Evolutionary conservation across 2,888 invertebrate species (phyloP), one percentile per base, ranked within the genome.

Genomic region (Apodemia zela): DNA sequence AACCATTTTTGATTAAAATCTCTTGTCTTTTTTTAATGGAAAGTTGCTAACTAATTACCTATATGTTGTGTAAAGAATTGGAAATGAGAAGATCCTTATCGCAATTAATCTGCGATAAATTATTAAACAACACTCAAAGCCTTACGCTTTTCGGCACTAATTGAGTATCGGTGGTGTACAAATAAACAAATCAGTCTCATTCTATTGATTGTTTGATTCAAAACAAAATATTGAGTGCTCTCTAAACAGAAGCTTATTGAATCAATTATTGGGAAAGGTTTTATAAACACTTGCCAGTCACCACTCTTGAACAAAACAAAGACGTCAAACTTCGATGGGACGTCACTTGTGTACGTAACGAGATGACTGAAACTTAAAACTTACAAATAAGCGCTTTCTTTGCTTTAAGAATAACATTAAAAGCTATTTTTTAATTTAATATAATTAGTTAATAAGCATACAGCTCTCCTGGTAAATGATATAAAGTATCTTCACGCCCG

Each of bases 121-220:
- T 38, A 13, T 38, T 38, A 38, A 13, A 38, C 11, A 11, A 11
- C 4, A 38, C 38, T 38, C 13, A 13, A 38, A 38, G 38, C 38
- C 35, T 11, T 7, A 10, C 10, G 2, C 5, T 35, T 35, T 35
- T 8, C 2, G 10, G 0, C 10, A 35, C 38, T 38, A 38, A 38
- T 38, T 38, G 13, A 4, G 13, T 38, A 38, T 38, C 38, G 38
- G 38, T 38, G 13, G 72, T 79, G n/a, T 45, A 45, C 45, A 45
- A 45, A 45, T 45, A 45, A 45, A 45, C n/a, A 45, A 45, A 45
- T 45, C 45, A 7, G 7, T n/a, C 2, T n/a, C n/a, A 45, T n/a
- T 45, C 45, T n/a, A 5, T 35, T 29, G 38, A 38, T 59, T 59
- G 38, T 59, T 59, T 18, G 29, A 59, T 59, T 59, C 13, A 57